These are phyloP conservation scores for Brevimyrus niger DNA, from an alignment of 2,113 vertebrate species.

Conservation along the genomic window DNA sequence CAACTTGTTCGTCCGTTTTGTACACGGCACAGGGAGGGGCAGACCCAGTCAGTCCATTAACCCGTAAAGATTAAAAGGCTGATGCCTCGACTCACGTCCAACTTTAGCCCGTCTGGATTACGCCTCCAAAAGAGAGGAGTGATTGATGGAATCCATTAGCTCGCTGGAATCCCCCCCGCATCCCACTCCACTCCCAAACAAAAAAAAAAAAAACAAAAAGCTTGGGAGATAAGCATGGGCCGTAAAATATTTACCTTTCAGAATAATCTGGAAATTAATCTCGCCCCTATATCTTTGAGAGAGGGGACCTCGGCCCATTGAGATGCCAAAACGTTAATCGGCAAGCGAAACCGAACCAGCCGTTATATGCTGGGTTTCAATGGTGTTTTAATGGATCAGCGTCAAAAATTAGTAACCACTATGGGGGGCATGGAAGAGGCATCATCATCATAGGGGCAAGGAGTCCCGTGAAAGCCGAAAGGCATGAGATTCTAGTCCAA, in stretches of 20 bases:
- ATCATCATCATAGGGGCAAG: not conserved
- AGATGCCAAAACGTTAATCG: constrained; percentile 36
- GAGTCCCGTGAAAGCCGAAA: not conserved
- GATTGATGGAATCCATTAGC: constrained; percentile 67
- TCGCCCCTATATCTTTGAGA: constrained; percentile 29
- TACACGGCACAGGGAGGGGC: constrained; percentile 33
- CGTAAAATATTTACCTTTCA: constrained; percentile 48
- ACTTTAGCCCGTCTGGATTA: constrained; percentile 42
- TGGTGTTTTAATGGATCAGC: constrained; percentile 36
- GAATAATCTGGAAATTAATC: constrained; percentile 51
- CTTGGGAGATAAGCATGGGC: constrained; percentile 43
- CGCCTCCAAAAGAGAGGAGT: constrained; percentile 58
- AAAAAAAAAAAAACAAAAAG: constrained; percentile 19
- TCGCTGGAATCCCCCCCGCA: constrained; percentile 52
- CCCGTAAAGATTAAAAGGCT: constrained; percentile 67
- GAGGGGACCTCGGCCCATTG: constrained; percentile 22
- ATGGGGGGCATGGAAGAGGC: not conserved
- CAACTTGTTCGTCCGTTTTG: constrained; percentile 48
- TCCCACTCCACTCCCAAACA: not conserved
- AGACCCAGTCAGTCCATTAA: constrained; percentile 59
- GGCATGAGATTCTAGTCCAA: not conserved
- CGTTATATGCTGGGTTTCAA: not conserved
- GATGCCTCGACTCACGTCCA: constrained; percentile 46
- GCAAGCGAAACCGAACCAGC: constrained; percentile 27
- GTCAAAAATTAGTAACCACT: constrained; percentile 13